Base-by-base conservation (phyloP, 2,888 invertebrate genomes). In the Yponomeuta plumbellus region DNA sequence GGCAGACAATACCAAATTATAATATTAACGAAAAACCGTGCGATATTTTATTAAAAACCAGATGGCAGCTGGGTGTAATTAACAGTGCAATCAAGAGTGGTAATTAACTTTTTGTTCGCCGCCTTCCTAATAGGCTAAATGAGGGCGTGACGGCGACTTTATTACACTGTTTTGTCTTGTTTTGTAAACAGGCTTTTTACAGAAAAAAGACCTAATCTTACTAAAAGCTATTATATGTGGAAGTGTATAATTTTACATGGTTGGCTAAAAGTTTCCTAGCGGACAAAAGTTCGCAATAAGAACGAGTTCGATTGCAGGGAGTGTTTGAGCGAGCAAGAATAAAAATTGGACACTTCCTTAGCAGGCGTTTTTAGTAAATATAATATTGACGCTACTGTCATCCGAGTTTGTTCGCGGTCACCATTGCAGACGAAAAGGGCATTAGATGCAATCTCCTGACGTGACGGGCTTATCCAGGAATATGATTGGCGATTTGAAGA, bases 391-490 rank as follows among this genome's bases (percentile, higher is more conserved):
- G 26, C 2, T 5, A 4, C 26, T 26, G 2, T 26, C 26, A 5
- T 26, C 26, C 5, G 26, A 5, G 26, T 26, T 26, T 2, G 26
- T 26, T 26, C 26, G 5, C 26, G 1, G 26, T 26, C 26, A 26
- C 26, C 26, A 26, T 26, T 26, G 26, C 4, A 26, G 26, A 26
- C 5, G 26, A 26, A 26, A 26, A 26, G 23, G 23, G 23, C 23
- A 26, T 26, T 5, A 4, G 23, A 26, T 26, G 23, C 23, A 5
- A 4, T 26, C 23, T 26, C 23, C 92, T 92, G 82, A 96, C 96
- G 95, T 95, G 3, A 96, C 96, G 23, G 96, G 96, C 80, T 96
- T 96, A 80, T 96, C 96, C 73, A 96, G 86, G 80, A 96, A 96
- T 81, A 96, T 95, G 57, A 96, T 93, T 0, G 96, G 96, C 13